Evolutionary conservation across 2,113 vertebrate genomes (phyloP).

Genomic region (crab-eating macaque (Macaca fascicularis)): DNA sequence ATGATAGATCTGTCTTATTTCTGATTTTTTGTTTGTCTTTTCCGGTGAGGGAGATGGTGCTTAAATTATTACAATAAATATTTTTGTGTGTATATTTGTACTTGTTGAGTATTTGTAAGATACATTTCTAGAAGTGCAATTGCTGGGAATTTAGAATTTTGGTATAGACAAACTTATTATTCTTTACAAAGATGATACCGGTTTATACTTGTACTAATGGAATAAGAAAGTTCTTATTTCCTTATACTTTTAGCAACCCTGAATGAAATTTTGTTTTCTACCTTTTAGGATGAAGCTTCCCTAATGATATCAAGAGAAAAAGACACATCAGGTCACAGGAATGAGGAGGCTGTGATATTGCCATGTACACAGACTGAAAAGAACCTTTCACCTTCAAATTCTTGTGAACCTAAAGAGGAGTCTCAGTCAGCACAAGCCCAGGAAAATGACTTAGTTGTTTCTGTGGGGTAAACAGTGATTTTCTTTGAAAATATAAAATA

Average conservation of each 20-base stretch:
- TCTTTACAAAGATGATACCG: neutral
- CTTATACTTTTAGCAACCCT: neutral
- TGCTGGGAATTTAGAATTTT: neutral
- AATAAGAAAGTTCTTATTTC: slow-evolving; percentile 25
- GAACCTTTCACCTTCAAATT: neutral
- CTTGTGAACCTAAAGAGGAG: neutral
- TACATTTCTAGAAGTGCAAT: slow-evolving; percentile 9
- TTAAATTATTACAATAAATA: neutral
- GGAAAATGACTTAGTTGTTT: slow-evolving; percentile 47
- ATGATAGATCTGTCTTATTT: neutral
- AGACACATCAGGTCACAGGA: neutral
- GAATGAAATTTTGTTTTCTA: neutral
- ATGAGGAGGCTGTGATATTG: slow-evolving; percentile 14
- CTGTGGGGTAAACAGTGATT: slow-evolving; percentile 70
- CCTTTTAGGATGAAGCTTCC: slow-evolving; percentile 74
- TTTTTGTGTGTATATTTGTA: neutral
- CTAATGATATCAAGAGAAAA: slow-evolving; percentile 59
- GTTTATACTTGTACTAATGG: neutral
- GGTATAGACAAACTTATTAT: neutral
- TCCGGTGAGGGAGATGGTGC: neutral
- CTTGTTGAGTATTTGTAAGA: neutral
- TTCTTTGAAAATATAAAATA: slow-evolving; percentile 33
- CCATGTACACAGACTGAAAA: neutral
- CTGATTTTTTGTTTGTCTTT: neutral
- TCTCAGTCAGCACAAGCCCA: slow-evolving; percentile 22